phyloP scores from a whole-genome alignment of 2,888 invertebrate genomes.

The Microplitis manilae region DNA sequence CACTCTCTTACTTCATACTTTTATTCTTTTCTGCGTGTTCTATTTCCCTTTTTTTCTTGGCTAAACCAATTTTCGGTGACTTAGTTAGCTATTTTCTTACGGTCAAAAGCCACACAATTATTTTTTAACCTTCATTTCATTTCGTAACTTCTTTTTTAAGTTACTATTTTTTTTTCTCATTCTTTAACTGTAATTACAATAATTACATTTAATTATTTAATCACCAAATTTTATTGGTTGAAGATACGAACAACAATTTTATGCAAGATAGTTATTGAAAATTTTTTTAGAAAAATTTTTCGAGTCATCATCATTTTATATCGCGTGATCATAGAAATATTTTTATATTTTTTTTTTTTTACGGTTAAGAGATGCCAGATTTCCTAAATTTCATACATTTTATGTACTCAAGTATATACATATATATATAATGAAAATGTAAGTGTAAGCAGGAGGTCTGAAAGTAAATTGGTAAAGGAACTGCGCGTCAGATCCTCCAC shows the following conservation, averaged over 20 bases:
- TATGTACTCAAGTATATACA: not conserved
- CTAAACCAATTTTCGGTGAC: not conserved
- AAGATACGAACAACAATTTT: too few relatives aligned
- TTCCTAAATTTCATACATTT: not conserved
- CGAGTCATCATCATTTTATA: not conserved
- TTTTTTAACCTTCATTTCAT: not conserved
- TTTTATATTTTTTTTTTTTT: not conserved
- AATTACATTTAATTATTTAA: not conserved
- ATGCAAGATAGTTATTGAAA: not conserved
- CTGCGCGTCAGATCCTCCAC: not conserved
- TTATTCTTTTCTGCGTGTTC: not conserved
- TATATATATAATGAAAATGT: slow-evolving; percentile 4
- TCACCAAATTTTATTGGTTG: not conserved
- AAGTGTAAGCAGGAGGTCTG: not conserved
- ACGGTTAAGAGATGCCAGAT: not conserved
- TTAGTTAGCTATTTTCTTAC: not conserved
- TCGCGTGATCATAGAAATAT: not conserved
- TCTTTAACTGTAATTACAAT: not conserved
- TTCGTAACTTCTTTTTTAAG: not conserved
- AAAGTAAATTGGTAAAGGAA: slow-evolving; percentile 8
- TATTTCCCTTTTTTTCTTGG: slow-evolving; percentile 2
- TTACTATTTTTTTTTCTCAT: not conserved
- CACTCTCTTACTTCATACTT: slow-evolving; percentile 4
- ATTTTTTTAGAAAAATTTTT: not conserved
- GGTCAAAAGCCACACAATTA: not conserved